phyloP scores from a whole-genome alignment of 2,888 invertebrate genomes.

The Sinopyrophorus schimmeli region DNA sequence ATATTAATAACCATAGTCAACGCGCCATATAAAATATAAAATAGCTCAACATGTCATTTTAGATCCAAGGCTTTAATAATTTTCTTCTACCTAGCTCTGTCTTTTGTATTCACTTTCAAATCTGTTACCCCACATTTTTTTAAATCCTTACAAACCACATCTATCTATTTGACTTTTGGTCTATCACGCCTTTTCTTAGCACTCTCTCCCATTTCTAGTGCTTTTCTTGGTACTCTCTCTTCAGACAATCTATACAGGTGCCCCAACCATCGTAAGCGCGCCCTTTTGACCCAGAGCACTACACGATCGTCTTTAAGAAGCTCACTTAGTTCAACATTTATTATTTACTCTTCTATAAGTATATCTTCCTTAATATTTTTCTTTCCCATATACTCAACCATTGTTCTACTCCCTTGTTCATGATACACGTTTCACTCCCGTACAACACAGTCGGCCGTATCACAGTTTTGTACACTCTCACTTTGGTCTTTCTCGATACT shows the following conservation, averaged over 20 bases:
- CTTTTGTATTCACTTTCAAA: too few relatives aligned
- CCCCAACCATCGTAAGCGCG: slow-evolving; percentile 1
- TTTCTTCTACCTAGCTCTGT: too few relatives aligned
- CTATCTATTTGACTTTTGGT: not conserved
- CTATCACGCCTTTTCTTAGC: not conserved
- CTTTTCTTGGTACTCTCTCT: not conserved
- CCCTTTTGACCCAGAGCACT: not conserved
- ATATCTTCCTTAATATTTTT: slow-evolving; percentile 4
- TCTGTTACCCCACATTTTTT: not conserved
- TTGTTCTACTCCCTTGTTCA: not conserved
- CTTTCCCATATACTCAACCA: not conserved
- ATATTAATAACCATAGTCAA: too few relatives aligned
- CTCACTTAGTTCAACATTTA: slow-evolving; percentile 1
- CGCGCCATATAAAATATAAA: too few relatives aligned
- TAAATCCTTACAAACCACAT: not conserved
- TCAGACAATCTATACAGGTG: not conserved
- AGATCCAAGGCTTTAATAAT: too few relatives aligned
- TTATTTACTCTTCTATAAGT: not conserved
- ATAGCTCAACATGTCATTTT: too few relatives aligned
- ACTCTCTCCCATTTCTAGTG: slow-evolving; percentile 1
- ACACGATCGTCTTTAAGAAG: slow-evolving; percentile 1
- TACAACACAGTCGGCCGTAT: not conserved
- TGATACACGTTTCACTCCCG: slow-evolving; percentile 4
- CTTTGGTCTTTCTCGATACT: slow-evolving; percentile 3
- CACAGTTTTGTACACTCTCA: slow-evolving; percentile 5